Evolutionary conservation across 2,113 vertebrate genomes (phyloP).

Genomic region (Felis chaus): DNA sequence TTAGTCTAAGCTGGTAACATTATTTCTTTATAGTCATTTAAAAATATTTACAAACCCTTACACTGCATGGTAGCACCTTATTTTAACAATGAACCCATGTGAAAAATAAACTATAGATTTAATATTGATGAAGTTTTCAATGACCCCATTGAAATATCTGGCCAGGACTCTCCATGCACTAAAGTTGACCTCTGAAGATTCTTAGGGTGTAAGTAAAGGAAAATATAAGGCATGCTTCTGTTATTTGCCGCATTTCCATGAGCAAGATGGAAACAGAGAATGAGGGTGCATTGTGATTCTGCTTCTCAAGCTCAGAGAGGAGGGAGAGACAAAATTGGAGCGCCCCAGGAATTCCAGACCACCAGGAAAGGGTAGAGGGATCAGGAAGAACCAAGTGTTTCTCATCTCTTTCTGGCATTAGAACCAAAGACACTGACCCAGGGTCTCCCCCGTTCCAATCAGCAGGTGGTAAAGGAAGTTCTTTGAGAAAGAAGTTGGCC

Average conservation of each 20-base stretch:
- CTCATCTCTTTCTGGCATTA: background rate
- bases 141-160: background rate
- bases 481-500: background rate
- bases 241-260: background rate
- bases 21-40: background rate
- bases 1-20: background rate
- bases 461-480: background rate
- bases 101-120: constrained; percentile 7
- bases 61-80: background rate
- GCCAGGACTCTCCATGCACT: background rate
- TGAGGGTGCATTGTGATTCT: background rate
- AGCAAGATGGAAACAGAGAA: background rate
- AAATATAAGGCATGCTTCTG: background rate
- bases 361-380: background rate
- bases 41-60: background rate
- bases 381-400: background rate
- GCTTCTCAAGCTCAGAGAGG: background rate
- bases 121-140: background rate
- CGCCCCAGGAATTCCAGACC: background rate
- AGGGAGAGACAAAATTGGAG: background rate
- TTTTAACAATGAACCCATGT: background rate
- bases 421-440: background rate
- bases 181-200: background rate
- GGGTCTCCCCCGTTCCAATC: background rate
- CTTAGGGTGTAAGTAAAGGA: background rate